A percentile compares a stretch with the other conserved stretches of the same genome.
Evolutionary conservation across 2,113 vertebrate genomes (phyloP).

Genomic region (Anthoscopus minutus): DNA sequence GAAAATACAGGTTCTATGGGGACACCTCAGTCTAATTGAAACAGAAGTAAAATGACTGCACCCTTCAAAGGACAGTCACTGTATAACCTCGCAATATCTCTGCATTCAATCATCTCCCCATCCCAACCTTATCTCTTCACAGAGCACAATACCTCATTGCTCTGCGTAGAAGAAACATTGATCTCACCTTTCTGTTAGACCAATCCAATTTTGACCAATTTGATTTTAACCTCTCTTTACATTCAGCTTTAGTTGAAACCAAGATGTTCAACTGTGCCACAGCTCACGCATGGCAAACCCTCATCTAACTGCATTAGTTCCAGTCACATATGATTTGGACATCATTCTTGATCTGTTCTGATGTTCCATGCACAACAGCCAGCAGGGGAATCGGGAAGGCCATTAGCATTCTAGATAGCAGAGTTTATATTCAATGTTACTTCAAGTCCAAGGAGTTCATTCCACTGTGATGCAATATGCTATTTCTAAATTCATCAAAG

Average conservation of each 20-base stretch:
- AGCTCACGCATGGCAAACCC: neutral
- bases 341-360: neutral
- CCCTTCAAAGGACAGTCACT: neutral
- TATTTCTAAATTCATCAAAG: neutral
- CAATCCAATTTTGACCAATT: neutral
- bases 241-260: neutral
- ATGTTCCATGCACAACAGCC: neutral
- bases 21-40: neutral
- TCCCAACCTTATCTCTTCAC: neutral
- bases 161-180: neutral
- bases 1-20: rapidly evolving
- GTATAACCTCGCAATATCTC: neutral
- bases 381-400: neutral
- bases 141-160: neutral
- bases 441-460: neutral
- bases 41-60: neutral
- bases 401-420: neutral
- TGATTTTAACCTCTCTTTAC: neutral
- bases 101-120: neutral
- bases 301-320: neutral
- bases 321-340: neutral
- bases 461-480: neutral
- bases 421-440: neutral
- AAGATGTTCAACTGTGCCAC: neutral
- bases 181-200: neutral